Percentiles rank a stretch among this genome's conserved stretches.
Evolutionary conservation across 2,888 invertebrate genomes (phyloP).

Genomic region (Allacma fusca): DNA sequence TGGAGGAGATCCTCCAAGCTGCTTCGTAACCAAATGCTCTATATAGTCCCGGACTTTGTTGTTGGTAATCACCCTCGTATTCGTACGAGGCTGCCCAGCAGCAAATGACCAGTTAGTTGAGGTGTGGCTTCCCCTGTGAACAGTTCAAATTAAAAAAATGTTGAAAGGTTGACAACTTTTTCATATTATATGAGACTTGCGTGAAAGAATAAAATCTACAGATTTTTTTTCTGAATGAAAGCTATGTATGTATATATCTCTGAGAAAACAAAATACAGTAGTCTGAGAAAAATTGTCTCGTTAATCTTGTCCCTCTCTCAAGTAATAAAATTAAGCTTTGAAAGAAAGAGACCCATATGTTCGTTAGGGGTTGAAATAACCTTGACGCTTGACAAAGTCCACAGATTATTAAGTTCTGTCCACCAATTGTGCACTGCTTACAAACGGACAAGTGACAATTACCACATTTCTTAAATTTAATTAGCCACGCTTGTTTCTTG

Average conservation of each 20-base stretch:
- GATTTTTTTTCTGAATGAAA: not conserved
- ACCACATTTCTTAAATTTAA: constrained; percentile 43
- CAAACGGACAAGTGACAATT: constrained; percentile 43
- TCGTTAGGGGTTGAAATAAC: constrained; percentile 28
- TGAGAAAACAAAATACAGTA: too few species aligned
- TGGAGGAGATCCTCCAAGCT: constrained; percentile 36
- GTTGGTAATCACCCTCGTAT: constrained; percentile 24
- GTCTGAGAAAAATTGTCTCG: too few species aligned
- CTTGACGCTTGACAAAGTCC: constrained; percentile 44
- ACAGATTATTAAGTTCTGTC: constrained; percentile 42
- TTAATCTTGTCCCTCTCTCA: not conserved
- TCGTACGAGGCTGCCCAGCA: constrained; percentile 17
- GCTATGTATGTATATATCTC: too few species aligned
- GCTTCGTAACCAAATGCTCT: constrained; percentile 36
- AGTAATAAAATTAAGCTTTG: not conserved
- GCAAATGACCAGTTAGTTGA: constrained; percentile 40
- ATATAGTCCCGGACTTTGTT: constrained; percentile 41
- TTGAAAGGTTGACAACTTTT: not conserved
- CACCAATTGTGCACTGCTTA: constrained; percentile 42
- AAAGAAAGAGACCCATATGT: constrained; percentile 9
- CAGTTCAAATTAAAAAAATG: not conserved
- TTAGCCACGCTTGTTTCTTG: constrained; percentile 40
- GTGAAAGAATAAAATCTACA: not conserved
- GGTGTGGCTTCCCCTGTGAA: constrained; percentile 16
- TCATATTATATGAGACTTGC: not conserved